Base-by-base conservation (phyloP, 1,140 invertebrate genomes). In the Trichoplusia ni region DNA sequence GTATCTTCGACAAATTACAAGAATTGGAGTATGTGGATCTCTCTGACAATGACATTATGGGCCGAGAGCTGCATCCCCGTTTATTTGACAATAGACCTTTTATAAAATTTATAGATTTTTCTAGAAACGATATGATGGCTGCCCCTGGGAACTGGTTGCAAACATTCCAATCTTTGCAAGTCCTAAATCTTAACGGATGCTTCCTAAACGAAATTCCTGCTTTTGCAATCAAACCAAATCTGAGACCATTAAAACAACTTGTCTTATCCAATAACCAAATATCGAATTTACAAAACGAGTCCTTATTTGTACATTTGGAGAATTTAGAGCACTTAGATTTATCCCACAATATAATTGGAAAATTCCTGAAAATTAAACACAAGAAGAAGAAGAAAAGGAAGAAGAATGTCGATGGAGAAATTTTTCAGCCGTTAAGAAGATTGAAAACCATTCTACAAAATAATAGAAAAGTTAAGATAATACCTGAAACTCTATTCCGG, bases 91-190 rank as follows among this genome's bases (percentile, higher is more conserved):
- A 64, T 13, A 81, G 42, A 25, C 61, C 37, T 16, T 18, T 65
- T n/a, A 73, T 89, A 2, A 64, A 42, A 25, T 63, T 64, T 38
- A 54, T 89, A 0, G 76, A 80, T 71, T 83, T 84, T 14, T 84
- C 82, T n/a, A 70, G 72, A 68, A 87, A 84, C 56, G 71, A 86
- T 21, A 85, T 89, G 81, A 69, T 65, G n/a, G 73, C 68, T 8
- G 47, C 81, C 0, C 60, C 75, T 4, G 67, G 75, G 4, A 67
- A 75, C 37, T 59, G 87, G 16, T 54, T 87, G 8, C 59, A 78
- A 0, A 60, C 77, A 14, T 73, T 86, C 8, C 58, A 69, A 66
- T 44, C 18, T 4, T 40, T 89, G 14, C 69, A 81, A 27, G 67
- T 67, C 8, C 63, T 88, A 6, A 74, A 81, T 61, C 60, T 89